Base-by-base conservation (phyloP, 2,888 invertebrate species). In the Drosophila meridiana region DNA sequence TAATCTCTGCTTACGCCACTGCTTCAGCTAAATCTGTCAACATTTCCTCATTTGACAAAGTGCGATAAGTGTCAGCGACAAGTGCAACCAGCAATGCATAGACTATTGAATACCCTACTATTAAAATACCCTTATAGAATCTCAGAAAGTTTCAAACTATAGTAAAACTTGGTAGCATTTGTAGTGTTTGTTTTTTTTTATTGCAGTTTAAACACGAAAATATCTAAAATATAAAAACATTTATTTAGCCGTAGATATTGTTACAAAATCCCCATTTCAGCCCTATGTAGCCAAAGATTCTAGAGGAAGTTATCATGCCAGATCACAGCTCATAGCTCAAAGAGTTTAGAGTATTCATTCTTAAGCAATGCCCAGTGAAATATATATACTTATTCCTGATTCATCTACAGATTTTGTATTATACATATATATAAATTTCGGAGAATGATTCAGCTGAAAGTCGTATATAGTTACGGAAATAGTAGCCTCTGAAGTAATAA, bases 21-120 rank as follows among this genome's bases (percentile, higher is more conserved):
- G 75, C 36, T 14, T 50, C 48, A 45, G 63, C 48, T 73, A 67
- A 76, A 78, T 78, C 78, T 72, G 63, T 28, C 43, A 7, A 36
- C 62, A 53, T 67, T 76, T 72, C 66, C 78, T 62, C 43, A 59
- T 73, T 36, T 55, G 50, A 45, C 9, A 7, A 34, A 61, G 32
- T 47, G 34, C 40, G 30, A 50, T 58, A 50, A 20, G 58, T 40
- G 34, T 28, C 14, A 30, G 43, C 45, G 11, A 42, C 42, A 63
- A 61, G 30, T 57, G 28, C 7, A 36, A 36, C 9, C 9, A 36
- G 7, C 13, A 30, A 32, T 8, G 32, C 38, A 28, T 38, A 26
- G 47, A n/a, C 47, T 28, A 4, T 4, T 0, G 28, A 47, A 47
- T 47, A 47, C 47, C 47, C 47, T 47, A 20, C 20, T 20, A 20